phyloP scores from a whole-genome alignment of 2,888 invertebrate species.

The Troilus luridus region DNA sequence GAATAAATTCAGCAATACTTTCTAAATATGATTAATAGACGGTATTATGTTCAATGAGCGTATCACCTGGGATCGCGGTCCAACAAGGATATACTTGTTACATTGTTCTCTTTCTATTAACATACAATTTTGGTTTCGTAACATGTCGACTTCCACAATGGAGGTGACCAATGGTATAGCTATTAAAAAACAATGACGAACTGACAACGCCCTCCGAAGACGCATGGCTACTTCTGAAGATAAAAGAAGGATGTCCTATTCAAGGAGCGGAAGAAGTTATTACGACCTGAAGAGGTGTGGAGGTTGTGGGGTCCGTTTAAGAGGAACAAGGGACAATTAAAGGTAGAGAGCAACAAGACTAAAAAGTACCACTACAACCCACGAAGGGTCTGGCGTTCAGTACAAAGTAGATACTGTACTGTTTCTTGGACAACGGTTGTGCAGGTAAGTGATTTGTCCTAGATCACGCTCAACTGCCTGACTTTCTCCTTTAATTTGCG shows the following conservation, averaged over 20 bases:
- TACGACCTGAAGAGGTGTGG: neutral
- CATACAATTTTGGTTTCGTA: conserved; percentile 21
- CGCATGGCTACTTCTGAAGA: neutral
- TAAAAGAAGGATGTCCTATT: conserved; percentile 1
- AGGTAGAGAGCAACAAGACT: no score
- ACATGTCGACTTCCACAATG: neutral
- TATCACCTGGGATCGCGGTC: neutral
- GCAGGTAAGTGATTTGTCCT: no score
- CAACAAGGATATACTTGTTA: conserved; percentile 4
- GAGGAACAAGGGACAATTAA: no score
- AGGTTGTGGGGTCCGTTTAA: neutral
- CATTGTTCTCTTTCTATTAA: neutral
- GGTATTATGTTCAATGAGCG: neutral
- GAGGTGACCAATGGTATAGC: neutral
- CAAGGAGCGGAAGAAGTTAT: neutral
- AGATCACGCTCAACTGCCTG: no score
- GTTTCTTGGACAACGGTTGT: no score
- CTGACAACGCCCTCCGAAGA: conserved; percentile 6
- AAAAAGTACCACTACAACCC: no score
- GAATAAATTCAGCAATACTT: neutral
- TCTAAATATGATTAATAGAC: neutral
- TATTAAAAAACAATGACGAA: neutral
- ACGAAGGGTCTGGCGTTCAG: no score
- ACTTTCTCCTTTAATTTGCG: no score
- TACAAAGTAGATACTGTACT: no score